Conservation (phyloP, 2,888 invertebrate genomes). For the Epinotia ramella region DNA sequence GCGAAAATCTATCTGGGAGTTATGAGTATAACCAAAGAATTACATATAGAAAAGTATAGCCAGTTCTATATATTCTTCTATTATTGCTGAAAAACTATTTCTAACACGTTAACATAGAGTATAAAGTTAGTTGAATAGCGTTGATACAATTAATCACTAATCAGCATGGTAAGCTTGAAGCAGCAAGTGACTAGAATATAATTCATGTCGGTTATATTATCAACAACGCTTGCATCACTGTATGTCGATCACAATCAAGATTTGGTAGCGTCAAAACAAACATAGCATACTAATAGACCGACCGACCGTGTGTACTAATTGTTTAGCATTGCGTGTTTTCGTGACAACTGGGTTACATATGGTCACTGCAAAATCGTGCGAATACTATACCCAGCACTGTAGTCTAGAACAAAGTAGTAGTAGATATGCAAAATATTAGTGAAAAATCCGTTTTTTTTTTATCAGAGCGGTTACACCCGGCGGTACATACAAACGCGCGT, state of each 20-base stretch:
- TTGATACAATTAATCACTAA: background rate
- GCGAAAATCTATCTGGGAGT: too few relatives aligned
- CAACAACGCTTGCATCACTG: background rate
- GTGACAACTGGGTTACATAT: background rate
- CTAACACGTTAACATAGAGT: background rate
- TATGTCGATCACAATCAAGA: slow-evolving; percentile 30
- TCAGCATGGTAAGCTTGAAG: background rate
- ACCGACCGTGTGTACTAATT: background rate
- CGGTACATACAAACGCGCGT: too few relatives aligned
- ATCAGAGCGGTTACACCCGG: too few relatives aligned
- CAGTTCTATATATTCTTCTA: too few relatives aligned
- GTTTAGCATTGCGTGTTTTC: slow-evolving; percentile 5
- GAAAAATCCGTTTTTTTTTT: too few relatives aligned
- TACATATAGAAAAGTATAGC: too few relatives aligned
- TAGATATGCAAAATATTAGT: too few relatives aligned
- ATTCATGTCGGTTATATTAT: slow-evolving; percentile 13
- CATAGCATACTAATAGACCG: slow-evolving; percentile 8
- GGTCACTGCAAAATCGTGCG: background rate
- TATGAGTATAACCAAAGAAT: too few relatives aligned
- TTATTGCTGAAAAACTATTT: too few relatives aligned
- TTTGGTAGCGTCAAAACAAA: slow-evolving; percentile 29
- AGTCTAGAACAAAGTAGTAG: too few relatives aligned
- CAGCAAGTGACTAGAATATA: background rate
- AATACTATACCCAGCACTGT: too few relatives aligned
- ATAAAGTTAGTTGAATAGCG: background rate